phyloP scores from a whole-genome alignment of 2,113 vertebrate species.

The Strigops habroptila region DNA sequence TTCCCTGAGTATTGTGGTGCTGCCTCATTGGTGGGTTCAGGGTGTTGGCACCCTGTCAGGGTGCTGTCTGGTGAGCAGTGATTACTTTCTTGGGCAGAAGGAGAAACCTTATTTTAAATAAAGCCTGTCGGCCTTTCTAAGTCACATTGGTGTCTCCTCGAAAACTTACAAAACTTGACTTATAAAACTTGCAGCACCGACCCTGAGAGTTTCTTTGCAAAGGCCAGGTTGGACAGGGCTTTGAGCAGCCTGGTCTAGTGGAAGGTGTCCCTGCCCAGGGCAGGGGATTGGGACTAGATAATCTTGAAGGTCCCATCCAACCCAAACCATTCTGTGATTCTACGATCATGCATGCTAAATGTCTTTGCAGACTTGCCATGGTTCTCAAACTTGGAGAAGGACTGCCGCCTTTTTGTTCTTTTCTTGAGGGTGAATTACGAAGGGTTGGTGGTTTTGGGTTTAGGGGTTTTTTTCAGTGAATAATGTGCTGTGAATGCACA shows the following conservation, averaged over 20 bases:
- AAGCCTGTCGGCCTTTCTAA: neutral
- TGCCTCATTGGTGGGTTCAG: accelerated
- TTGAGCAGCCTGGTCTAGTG: neutral
- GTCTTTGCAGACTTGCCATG: neutral
- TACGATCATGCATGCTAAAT: neutral
- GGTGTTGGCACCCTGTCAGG: accelerated
- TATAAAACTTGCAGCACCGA: neutral
- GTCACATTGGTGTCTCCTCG: neutral
- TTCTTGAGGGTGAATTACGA: neutral
- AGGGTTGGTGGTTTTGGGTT: neutral
- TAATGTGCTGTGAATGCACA: neutral
- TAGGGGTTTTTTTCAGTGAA: neutral
- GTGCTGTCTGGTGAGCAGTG: neutral
- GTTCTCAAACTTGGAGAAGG: neutral
- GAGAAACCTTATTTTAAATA: neutral
- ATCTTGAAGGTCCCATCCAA: neutral
- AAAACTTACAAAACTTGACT: neutral
- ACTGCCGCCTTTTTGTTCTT: neutral
- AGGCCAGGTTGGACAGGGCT: neutral
- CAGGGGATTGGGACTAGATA: neutral
- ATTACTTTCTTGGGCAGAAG: neutral
- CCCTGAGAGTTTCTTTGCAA: neutral
- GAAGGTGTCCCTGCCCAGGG: neutral
- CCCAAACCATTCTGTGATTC: neutral
- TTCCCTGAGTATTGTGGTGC: neutral